Evolutionary conservation across 1,140 invertebrate genomes (phyloP), one percentile per base, ranked within the genome.

Genomic region (Eubasilissa regina): DNA sequence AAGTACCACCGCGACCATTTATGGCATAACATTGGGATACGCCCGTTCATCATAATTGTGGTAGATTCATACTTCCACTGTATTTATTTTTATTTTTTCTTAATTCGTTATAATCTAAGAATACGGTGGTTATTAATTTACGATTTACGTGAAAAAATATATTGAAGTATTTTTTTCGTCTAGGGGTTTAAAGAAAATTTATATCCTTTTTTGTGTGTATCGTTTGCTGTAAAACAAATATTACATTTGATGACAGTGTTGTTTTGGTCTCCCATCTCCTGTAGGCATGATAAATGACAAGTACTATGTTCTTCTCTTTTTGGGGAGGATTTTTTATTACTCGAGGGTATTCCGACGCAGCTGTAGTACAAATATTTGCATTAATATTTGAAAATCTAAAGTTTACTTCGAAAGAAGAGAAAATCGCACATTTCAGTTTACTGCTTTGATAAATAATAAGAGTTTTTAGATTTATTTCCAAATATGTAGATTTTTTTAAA

Each of bases 301-400:
- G 12, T 62, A 35, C 6, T 35, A 7, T 62, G 58, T 25, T 64
- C n/a, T 58, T 64, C 21, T 25, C 19, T 12, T n/a, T 64, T 64
- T 15, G 19, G 11, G 0, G 35, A 64, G 8, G 60, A 64, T 12
- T 25, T 43, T 25, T 64, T 64, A 4, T 13, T 64, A 64, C 25
- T 64, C 60, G n/a, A 13, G 35, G 9, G 60, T 43, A 64, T 43
- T 64, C n/a, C 8, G 25, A 25, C 60, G 19, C 60, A 64, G 60
- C 60, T 25, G 60, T 35, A 64, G 10, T n/a, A 25, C 25, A 64
- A 44, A 64, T 64, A 64, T 64, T 64, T n/a, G 9, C n/a, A 64
- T 64, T 64, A 64, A 64, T 64, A 19, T 64, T 64, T 3, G 13
- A n/a, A 64, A 64, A 64, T 64, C 48, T 51, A 25, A 64, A 43